Evolutionary conservation across 2,113 vertebrate species (phyloP).

Genomic region (Rhabdomys dilectus): DNA sequence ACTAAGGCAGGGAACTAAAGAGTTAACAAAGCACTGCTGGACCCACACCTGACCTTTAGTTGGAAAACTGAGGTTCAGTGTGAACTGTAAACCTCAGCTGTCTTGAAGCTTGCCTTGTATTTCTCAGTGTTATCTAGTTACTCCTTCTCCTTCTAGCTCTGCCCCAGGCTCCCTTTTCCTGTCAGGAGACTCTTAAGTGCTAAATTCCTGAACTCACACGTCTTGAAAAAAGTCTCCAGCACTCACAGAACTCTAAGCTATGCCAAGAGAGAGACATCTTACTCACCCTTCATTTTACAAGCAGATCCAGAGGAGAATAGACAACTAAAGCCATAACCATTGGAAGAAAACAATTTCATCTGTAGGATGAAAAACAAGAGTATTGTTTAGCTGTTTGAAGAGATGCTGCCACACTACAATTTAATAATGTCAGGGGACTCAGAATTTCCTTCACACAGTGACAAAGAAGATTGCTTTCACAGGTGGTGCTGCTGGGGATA

Average conservation of each 20-base stretch:
- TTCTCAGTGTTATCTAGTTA: background rate
- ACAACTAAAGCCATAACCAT: constrained; percentile 14
- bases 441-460: background rate
- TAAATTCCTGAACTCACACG: background rate
- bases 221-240: constrained; percentile 4
- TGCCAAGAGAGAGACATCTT: background rate
- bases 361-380: constrained; percentile 11
- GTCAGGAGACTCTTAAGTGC: background rate
- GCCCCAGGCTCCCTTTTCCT: background rate
- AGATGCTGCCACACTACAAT: background rate
- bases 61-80: background rate
- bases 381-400: background rate
- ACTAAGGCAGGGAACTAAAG: background rate
- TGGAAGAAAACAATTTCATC: background rate
- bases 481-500: background rate
- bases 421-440: background rate
- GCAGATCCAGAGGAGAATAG: background rate
- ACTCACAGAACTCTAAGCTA: constrained; percentile 26
- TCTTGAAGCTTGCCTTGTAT: background rate
- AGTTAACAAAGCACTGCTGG: background rate
- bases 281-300: background rate
- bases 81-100: background rate
- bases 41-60: background rate
- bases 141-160: background rate
- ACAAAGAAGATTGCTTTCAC: constrained; percentile 16